Percentiles rank a stretch among this genome's conserved stretches.
phyloP scores from a whole-genome alignment of 2,888 invertebrate genomes.

The Ophion ventricosus region DNA sequence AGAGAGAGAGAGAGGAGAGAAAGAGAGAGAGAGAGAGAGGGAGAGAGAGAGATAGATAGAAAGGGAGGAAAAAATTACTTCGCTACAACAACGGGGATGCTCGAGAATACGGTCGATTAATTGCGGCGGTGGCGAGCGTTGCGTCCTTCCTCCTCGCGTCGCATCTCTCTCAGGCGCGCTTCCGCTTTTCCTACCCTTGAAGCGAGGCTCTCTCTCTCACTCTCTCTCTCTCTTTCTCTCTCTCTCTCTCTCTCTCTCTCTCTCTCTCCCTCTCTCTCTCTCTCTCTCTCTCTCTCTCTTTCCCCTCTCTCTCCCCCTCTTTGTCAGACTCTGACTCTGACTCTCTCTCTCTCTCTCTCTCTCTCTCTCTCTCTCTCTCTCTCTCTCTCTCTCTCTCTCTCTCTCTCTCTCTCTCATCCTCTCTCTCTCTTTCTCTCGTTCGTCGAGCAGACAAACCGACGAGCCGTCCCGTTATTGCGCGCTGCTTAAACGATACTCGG shows the following conservation, averaged over 20 bases:
- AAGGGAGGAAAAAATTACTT: constrained; percentile 63
- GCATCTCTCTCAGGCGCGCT: constrained; percentile 32
- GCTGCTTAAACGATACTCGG: constrained; percentile 67
- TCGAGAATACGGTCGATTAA: constrained; percentile 75
- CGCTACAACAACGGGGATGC: constrained; percentile 68
- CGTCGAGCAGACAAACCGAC: constrained; percentile 53
- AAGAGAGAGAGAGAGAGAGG: constrained; percentile 15
- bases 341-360: constrained; percentile 41
- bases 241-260: constrained; percentile 22
- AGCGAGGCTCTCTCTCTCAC: constrained; percentile 28
- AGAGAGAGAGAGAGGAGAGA: not conserved
- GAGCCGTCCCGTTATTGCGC: constrained; percentile 67
- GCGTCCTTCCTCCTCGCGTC: constrained; percentile 44
- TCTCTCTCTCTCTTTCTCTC: constrained; percentile 41
- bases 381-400: not conserved
- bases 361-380: not conserved
- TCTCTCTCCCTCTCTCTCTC: not conserved
- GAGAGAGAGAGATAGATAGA: constrained; percentile 2
- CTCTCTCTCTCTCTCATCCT: constrained; percentile 10
- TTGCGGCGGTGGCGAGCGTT: constrained; percentile 69
- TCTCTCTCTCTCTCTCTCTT: constrained; percentile 33
- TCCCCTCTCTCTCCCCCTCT: constrained; percentile 6
- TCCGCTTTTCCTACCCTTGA: constrained; percentile 4
- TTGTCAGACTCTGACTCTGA: constrained; percentile 40
- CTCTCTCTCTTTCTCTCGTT: constrained; percentile 41